Base-by-base conservation (phyloP, 1,140 invertebrate genomes). In the Papilio machaon region DNA sequence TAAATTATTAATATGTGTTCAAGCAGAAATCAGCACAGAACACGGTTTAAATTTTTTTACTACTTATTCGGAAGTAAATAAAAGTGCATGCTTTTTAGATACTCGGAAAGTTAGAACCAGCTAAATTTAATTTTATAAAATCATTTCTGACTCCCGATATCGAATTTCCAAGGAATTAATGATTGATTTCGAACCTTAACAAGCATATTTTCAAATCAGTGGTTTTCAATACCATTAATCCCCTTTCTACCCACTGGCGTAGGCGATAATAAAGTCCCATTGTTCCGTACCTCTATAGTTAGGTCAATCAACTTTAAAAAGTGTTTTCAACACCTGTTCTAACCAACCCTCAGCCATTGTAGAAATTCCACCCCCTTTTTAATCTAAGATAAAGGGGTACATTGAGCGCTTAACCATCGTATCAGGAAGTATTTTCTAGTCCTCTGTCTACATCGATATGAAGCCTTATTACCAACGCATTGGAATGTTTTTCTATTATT, bases 311-410 rank as follows among this genome's bases (percentile, higher is more conserved):
- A 79, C 77, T 79, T 79, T 79, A 79, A 79, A 78, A 79, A 79
- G 77, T 79, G 58, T 79, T 79, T 79, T 82, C 84, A 85, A 86
- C 86, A 89, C 88, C 86, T 89, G 86, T 87, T 84, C 80, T 81
- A 52, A 83, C 81, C 52, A 75, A 82, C 82, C 85, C 82, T 85
- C 84, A 79, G 64, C 80, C 74, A 83, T 82, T 82, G 84, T 82
- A 60, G 82, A 85, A 82, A 19, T 17, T 23, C 43, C 82, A 86
- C 88, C 89, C 90, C 84, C 82, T 92, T 92, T 92, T 92, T 93
- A 93, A 93, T 93, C 91, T 92, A 88, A 93, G 91, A 92, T 92
- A 92, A 93, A 92, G 88, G 89, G 88, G 89, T 91, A 91, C 90
- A 92, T 93, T 90, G 91, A 93, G 92, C 89, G 85, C 89, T 91